phyloP scores from a whole-genome alignment of 1,140 invertebrate genomes.

The Papilio dardanus region DNA sequence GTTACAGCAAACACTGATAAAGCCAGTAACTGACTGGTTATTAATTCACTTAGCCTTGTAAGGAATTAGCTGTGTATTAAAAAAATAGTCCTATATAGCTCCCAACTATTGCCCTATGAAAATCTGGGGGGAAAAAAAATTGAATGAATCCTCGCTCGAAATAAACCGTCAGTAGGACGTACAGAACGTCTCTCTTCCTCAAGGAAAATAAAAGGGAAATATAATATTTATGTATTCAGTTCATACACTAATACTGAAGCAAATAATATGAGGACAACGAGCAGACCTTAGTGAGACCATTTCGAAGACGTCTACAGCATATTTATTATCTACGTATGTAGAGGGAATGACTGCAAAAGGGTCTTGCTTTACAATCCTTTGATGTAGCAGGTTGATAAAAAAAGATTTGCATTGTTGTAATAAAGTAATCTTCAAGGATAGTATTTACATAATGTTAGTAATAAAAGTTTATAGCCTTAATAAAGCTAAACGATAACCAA shows the following conservation, averaged over 20 bases:
- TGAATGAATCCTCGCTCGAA: too few relatives aligned
- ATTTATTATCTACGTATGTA: too few relatives aligned
- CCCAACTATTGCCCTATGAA: too few relatives aligned
- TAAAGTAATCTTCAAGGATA: not conserved
- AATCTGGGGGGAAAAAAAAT: too few relatives aligned
- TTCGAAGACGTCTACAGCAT: too few relatives aligned
- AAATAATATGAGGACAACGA: not conserved
- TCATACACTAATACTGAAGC: not conserved
- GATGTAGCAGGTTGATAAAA: not conserved
- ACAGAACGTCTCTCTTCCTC: not conserved
- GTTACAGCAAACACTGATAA: constrained; percentile 11
- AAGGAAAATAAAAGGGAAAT: not conserved
- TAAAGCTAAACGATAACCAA: constrained; percentile 1
- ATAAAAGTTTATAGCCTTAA: not conserved
- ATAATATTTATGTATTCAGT: not conserved
- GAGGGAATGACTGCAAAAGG: not conserved
- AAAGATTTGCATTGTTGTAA: not conserved
- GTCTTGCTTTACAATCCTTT: too few relatives aligned
- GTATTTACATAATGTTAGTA: not conserved
- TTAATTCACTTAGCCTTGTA: too few relatives aligned
- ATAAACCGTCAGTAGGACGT: too few relatives aligned
- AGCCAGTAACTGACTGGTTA: too few relatives aligned
- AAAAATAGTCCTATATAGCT: too few relatives aligned
- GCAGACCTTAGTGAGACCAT: not conserved
- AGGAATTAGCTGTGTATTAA: too few relatives aligned